Percentiles rank a stretch among this genome's conserved stretches.
Evolutionary conservation across 2,888 invertebrate genomes (phyloP).

Genomic region (Drosophila melanosoma): DNA sequence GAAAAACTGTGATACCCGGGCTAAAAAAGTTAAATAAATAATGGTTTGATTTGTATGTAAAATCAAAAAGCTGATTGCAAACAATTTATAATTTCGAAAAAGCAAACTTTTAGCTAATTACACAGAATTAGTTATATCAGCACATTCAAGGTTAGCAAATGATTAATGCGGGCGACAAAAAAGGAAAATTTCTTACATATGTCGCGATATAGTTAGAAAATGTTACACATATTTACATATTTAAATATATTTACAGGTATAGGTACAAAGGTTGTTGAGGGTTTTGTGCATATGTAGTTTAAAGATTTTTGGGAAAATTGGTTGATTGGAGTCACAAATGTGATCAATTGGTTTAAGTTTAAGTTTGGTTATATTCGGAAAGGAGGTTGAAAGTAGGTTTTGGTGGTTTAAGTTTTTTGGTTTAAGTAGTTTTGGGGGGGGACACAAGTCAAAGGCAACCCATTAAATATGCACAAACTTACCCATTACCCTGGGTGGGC

Average conservation of each 20-base stretch:
- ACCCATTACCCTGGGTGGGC: slow-evolving; percentile 85
- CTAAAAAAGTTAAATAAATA: neutral
- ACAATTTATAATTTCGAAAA: neutral
- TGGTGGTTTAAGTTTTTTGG: neutral
- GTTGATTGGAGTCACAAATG: slow-evolving; percentile 33
- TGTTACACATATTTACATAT: slow-evolving; percentile 49
- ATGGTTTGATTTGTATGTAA: neutral
- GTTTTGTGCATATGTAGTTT: slow-evolving; percentile 61
- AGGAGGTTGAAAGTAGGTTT: slow-evolving; percentile 1
- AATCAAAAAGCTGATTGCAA: neutral
- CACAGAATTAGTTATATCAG: neutral
- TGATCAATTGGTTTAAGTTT: slow-evolving; percentile 17
- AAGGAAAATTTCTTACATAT: slow-evolving; percentile 9
- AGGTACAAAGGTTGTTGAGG: slow-evolving; percentile 29
- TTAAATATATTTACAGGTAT: slow-evolving; percentile 50
- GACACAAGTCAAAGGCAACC: slow-evolving; percentile 52
- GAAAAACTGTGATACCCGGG: neutral
- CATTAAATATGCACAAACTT: slow-evolving; percentile 79
- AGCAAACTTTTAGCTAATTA: neutral
- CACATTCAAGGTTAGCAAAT: slow-evolving; percentile 5
- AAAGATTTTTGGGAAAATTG: slow-evolving; percentile 29
- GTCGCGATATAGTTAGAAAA: slow-evolving; percentile 18
- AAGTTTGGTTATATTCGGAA: slow-evolving; percentile 14
- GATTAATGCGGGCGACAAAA: neutral
- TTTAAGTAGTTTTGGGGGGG: slow-evolving; percentile 3